Evolutionary conservation across 2,113 vertebrate genomes (phyloP).

Genomic region (Clarias batrachus): DNA sequence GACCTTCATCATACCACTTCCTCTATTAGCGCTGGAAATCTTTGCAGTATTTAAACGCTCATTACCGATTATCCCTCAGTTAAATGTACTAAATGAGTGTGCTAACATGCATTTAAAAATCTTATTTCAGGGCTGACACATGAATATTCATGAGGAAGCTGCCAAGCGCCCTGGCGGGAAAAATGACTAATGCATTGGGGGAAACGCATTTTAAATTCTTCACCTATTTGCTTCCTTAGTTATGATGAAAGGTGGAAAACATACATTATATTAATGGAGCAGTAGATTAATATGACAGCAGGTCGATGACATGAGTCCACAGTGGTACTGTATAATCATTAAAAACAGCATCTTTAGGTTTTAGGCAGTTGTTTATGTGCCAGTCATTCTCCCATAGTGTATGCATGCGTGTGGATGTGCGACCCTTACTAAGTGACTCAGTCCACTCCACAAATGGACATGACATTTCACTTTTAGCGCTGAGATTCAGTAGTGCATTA

Average conservation of each 20-base stretch:
- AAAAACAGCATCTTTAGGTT: neutral
- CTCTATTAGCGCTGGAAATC: neutral
- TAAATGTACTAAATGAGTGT: neutral
- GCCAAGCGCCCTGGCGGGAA: slow-evolving; percentile 12
- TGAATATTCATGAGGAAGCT: slow-evolving; percentile 22
- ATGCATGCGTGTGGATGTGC: neutral
- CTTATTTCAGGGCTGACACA: neutral
- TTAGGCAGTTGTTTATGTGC: neutral
- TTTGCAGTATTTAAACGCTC: neutral
- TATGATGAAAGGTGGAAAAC: neutral
- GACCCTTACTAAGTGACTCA: slow-evolving; percentile 51
- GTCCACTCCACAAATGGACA: slow-evolving; percentile 41
- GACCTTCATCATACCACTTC: neutral
- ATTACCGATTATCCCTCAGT: neutral
- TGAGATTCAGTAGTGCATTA: slow-evolving; percentile 59
- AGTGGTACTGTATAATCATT: neutral
- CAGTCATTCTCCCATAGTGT: neutral
- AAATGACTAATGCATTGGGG: neutral
- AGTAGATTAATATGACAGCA: neutral
- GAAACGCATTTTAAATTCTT: neutral
- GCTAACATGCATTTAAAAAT: slow-evolving; percentile 1
- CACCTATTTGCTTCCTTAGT: slow-evolving; percentile 7
- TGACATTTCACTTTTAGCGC: slow-evolving; percentile 50
- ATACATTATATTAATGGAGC: neutral
- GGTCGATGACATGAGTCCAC: neutral